Evolutionary conservation across 2,888 invertebrate genomes (phyloP), one percentile per base, ranked within the genome.

Genomic region (Poecilus cupreus): DNA sequence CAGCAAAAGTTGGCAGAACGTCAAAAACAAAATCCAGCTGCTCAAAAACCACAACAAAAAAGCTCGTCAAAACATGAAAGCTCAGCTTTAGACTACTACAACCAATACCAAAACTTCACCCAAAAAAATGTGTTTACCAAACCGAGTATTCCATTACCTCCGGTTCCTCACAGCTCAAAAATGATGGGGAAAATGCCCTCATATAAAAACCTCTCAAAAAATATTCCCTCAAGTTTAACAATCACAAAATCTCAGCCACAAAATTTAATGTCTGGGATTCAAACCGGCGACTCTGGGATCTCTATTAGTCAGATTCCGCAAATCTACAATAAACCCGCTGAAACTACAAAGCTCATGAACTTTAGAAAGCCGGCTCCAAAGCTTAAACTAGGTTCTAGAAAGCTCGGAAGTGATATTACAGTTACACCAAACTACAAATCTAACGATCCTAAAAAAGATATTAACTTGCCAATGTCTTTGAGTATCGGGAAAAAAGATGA

Each of bases 1-100:
- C 94, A 94, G 85, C 93, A 94, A 86, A 94, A 93, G 87, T 87
- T 94, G 79, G 94, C 93, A 0, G 94, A 94, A 83, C 90, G 92
- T 82, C 92, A 93, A 83, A 93, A 94, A 85, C 89, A 89, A 82
- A 87, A 87, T 46, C 84, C 85, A 26, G 85, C 83, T 11, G 86
- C 86, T 22, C 83, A 82, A 81, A 83, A 82, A 76, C 60, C 80
- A n/a, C 26, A 26, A 26, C 26, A 26, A 43, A 79, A 32, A 32
- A 82, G 72, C 32, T 18, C 68, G 3, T 60, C 37, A 37, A 83
- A 84, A 57, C 83, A 82, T 49, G 82, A 82, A 3, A 82, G 64
- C 4, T 75, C 77, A 22, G 83, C 83, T 6, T 83, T 84, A 75
- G 83, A 82, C 72, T 70, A 83, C 18, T 80, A 79, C 43, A 82